These are phyloP conservation scores for Melanocharis versteri DNA, from an alignment of 2,113 vertebrate genomes.

Conservation along the genomic window DNA sequence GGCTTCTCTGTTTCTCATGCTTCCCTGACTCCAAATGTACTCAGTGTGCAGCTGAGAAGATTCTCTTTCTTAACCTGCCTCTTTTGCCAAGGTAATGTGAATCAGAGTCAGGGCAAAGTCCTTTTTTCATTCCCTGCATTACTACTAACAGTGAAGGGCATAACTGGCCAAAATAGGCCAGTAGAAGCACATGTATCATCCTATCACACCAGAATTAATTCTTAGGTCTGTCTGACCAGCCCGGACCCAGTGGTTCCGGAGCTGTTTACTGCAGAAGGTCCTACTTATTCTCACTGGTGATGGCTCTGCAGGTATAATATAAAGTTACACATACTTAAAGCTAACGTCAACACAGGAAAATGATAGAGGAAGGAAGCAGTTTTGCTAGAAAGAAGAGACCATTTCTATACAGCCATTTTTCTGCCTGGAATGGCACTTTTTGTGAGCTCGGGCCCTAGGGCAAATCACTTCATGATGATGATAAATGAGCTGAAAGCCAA, in stretches of 20 bases:
- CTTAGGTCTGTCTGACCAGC: neutral
- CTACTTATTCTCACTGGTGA: neutral
- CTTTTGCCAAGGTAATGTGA: neutral
- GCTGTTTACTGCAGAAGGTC: neutral
- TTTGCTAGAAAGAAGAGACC: neutral
- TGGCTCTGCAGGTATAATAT: neutral
- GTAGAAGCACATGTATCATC: neutral
- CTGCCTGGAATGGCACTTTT: neutral
- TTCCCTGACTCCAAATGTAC: neutral
- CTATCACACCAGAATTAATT: neutral
- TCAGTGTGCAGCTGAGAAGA: neutral
- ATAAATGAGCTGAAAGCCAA: constrained; percentile 33
- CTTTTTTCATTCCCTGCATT: neutral
- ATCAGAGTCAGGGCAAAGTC: neutral
- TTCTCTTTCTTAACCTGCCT: neutral
- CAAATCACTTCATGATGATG: constrained; percentile 30
- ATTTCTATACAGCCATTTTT: neutral
- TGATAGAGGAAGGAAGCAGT: neutral
- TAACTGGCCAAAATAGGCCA: neutral
- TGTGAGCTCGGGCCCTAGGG: neutral
- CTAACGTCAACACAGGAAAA: neutral
- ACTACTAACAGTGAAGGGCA: neutral
- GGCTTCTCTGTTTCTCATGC: neutral
- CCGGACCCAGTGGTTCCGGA: rapidly evolving
- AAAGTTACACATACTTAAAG: neutral